Base-by-base conservation (phyloP, 1,140 invertebrate species). In the Neelides sp. region DNA sequence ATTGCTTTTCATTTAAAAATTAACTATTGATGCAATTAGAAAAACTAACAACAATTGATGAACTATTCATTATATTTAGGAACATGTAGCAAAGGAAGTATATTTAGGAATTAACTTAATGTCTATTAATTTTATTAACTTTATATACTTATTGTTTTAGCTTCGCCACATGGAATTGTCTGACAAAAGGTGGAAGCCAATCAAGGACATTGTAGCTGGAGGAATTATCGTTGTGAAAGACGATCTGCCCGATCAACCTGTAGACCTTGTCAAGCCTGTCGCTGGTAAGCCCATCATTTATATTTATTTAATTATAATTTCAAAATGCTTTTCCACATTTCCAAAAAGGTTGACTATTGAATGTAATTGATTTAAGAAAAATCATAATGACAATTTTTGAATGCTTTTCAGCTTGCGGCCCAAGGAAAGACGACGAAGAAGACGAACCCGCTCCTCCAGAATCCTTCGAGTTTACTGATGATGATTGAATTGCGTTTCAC, bases 391-490 rank as follows among this genome's bases (percentile, higher is more conserved):
- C 42, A 26, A 36, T 49, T 55, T 62, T 64, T 62, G 44, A n/a
- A n/a, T n/a, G n/a, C n/a, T 54, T 68, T 71, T 56, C 64, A 77
- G 89, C 90, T 24, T 91, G 87, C 62, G 90, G 91, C 3, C 90
- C 91, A 1, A 92, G 93, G 68, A 79, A 83, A 7, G 85, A 90
- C 53, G 91, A 95, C 58, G 59, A 61, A 35, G 44, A 28, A 63
- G 90, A 92, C 62, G 93, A 97, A 71, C 89, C 92, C 2, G 89
- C 94, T 65, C 87, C 91, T 34, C 93, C 92, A 61, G 91, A 95
- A 71, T 89, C 92, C 58, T 97, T 97, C 69, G 90, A 95, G 73
- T 97, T 88, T 67, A 79, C 78, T 56, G 89, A 93, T 65, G 83
- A 88, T n/a, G n/a, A n/a, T n/a, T n/a, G n/a, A n/a, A n/a, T n/a